Base-by-base conservation (phyloP, 2,888 invertebrate species). In the Salpingus planirostris region DNA sequence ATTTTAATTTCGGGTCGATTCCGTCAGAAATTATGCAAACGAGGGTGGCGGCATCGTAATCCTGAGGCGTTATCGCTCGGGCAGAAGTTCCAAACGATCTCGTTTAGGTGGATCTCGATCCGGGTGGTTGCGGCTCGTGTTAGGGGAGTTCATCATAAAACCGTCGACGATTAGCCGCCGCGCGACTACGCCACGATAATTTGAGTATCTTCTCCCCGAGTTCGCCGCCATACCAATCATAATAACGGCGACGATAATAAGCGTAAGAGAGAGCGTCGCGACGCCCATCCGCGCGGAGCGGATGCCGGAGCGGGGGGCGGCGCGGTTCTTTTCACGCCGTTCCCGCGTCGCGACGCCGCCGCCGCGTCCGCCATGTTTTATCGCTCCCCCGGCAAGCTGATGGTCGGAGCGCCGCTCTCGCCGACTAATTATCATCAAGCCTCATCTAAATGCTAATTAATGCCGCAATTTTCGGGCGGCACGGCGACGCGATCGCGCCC, bases 381-480 rank as follows among this genome's bases (percentile, higher is more conserved):
- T 54, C 55, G 49, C 55, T 58, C 57, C 57, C 59, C 64, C 62
- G 61, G 57, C 49, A 46, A 50, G 45, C 54, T 44, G 51, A 48
- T 49, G 53, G 49, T n/a, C n/a, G n/a, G n/a, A n/a, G n/a, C n/a
- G n/a, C n/a, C n/a, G n/a, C n/a, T n/a, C n/a, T 54, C 52, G 50
- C 53, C 55, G 59, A 56, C 64, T 68, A 67, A 68, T 68, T 67
- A 68, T 67, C 67, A 18, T 18, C 8, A 18, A 18, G n/a, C n/a
- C n/a, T n/a, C 64, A 67, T 68, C 67, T 68, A 67, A 67, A 68
- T 65, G 67, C 67, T 68, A 68, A 68, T 68, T 68, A 67, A 67
- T 67, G 66, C 61, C 54, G 62, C 62, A 59, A 64, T 65, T 64
- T 63, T 65, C 64, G 60, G 59, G 56, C 52, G 54, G 59, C 57